phyloP scores from a whole-genome alignment of 92 coral and sea anemone species.

The Zoanthus gigantus region DNA sequence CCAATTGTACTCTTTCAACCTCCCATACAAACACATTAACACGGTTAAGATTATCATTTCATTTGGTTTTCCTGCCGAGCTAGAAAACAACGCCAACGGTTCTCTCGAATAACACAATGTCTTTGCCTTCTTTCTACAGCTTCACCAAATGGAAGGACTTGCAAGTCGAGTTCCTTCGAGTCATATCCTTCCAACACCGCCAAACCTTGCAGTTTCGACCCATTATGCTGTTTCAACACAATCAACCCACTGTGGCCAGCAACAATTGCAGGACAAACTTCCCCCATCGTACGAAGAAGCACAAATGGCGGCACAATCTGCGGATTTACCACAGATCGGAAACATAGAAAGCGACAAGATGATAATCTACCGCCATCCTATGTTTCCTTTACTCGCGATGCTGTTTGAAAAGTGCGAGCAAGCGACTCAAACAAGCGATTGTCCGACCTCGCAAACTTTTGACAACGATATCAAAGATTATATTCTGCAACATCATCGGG shows the following conservation, averaged over 20 bases:
- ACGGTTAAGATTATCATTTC: slow-evolving; percentile 86
- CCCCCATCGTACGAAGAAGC: slow-evolving; percentile 98
- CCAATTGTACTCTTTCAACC: slow-evolving; percentile 99
- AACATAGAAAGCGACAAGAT: slow-evolving; percentile 89
- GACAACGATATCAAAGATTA: slow-evolving; percentile 96
- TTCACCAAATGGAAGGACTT: slow-evolving; percentile 85
- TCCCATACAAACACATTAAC: slow-evolving; percentile 99
- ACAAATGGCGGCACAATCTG: slow-evolving; percentile 86
- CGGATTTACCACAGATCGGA: slow-evolving; percentile 69
- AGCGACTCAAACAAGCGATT: slow-evolving; percentile 94
- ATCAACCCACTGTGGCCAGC: slow-evolving; percentile 54
- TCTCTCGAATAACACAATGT: slow-evolving; percentile 62
- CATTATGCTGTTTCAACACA: slow-evolving; percentile 70
- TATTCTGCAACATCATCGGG: slow-evolving; percentile 89
- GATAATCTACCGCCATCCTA: slow-evolving; percentile 96
- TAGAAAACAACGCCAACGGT: slow-evolving; percentile 63
- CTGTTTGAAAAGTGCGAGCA: slow-evolving; percentile 98
- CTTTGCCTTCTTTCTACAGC: slow-evolving; percentile 78
- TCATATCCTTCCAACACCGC: slow-evolving; percentile 81
- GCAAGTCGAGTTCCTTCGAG: slow-evolving; percentile 82
- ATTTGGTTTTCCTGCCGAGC: slow-evolving; percentile 84
- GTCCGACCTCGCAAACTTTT: slow-evolving; percentile 84
- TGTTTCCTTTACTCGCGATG: slow-evolving; percentile 95
- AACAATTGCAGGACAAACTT: slow-evolving; percentile 84
- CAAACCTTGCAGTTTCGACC: slow-evolving; percentile 72